phyloP scores from a whole-genome alignment of 1,140 invertebrate species.

The Whitmania pigra region DNA sequence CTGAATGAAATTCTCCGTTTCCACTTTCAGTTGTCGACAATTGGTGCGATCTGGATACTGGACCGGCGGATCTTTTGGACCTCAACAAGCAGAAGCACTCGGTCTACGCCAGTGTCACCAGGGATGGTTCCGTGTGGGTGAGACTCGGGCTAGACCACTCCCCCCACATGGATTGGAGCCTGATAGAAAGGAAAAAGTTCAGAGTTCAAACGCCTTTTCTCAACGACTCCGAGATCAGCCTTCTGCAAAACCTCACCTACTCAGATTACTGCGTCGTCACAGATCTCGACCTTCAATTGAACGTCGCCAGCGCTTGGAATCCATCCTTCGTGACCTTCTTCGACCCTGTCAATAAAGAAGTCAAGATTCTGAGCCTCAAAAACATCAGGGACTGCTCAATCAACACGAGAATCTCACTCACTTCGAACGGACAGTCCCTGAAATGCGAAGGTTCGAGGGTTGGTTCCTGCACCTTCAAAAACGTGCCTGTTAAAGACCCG shows the following conservation, averaged over 20 bases:
- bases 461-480: slow-evolving; percentile 14
- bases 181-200: background rate
- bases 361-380: slow-evolving; percentile 3
- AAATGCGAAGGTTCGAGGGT: slow-evolving; percentile 17
- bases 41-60: slow-evolving; percentile 24
- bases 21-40: background rate
- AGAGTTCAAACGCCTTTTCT: slow-evolving; percentile 15
- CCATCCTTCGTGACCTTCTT: slow-evolving; percentile 21
- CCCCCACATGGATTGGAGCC: slow-evolving; percentile 20
- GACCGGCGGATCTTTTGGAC: slow-evolving; percentile 20
- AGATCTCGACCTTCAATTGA: slow-evolving; percentile 19
- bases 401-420: slow-evolving; percentile 15
- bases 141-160: slow-evolving; percentile 18
- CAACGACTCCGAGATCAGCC: slow-evolving; percentile 7
- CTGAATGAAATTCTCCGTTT: no score
- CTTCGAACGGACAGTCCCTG: slow-evolving; percentile 20
- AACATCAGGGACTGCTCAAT: slow-evolving; percentile 15
- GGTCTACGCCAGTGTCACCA: slow-evolving; percentile 21
- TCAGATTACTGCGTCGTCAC: slow-evolving; percentile 24
- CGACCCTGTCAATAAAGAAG: slow-evolving; percentile 14
- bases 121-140: slow-evolving; percentile 22
- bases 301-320: slow-evolving; percentile 20
- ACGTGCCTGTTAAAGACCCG: slow-evolving; percentile 5
- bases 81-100: slow-evolving; percentile 9
- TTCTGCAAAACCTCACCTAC: slow-evolving; percentile 18